Base-by-base conservation (phyloP, 2,888 invertebrate genomes). In the Drepana falcataria region DNA sequence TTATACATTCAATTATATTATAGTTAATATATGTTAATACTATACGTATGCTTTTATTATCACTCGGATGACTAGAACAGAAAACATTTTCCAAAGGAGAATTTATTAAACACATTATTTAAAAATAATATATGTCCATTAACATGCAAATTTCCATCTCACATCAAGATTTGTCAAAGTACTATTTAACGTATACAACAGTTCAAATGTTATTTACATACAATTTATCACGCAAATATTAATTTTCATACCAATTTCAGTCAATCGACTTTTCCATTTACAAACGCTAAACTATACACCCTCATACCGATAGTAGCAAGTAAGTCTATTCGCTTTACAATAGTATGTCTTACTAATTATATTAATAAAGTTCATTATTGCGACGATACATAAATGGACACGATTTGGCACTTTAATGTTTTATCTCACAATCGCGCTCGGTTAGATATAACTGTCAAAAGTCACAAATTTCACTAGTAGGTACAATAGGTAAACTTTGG, bases 181-280 rank as follows among this genome's bases (percentile, higher is more conserved):
- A 83, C 81, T 72, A 71, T 69, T 69, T 68, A 77, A 81, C 85
- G 87, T 86, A 87, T 87, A 88, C 85, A 73, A 76, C 73, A 68
- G 71, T 68, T 73, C 69, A 71, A 73, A 77, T 75, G 71, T 73
- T 86, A 85, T 85, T 81, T 86, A 87, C 84, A 87, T 63, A 73
- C 69, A 68, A 40, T 21, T 44, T 82, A 79, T 73, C 75, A 66
- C 76, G 73, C 83, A 83, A 76, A 74, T 71, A 71, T 75, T 69
- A 37, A 5, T 37, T 37, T 37, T 1, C 21, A 21, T 21, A 21
- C 21, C 21, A 21, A 21, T 21, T 21, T 21, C 21, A 21, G 21
- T 21, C 21, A 21, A 21, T 21, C 21, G 21, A 21, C 21, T 21
- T 21, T 21, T 21, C 21, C 60, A 58, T 41, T 56, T 52, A 63